Evolutionary conservation across 2,797 vertebrate genomes (phyloP).

Genomic region (Hoplostethus mediterraneus): DNA sequence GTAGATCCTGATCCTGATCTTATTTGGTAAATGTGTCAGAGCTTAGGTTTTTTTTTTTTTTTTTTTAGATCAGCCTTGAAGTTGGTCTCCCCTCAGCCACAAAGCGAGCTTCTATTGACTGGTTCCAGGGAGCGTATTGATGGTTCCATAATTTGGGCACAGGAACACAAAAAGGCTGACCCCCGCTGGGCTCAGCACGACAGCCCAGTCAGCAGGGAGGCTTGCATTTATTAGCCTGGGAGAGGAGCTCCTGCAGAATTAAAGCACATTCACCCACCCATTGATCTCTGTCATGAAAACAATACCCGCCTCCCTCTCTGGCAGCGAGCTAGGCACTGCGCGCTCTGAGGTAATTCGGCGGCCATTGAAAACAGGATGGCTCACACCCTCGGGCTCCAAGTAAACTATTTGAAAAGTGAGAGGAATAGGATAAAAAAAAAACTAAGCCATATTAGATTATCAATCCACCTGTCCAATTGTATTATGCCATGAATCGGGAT

Average conservation of each 20-base stretch:
- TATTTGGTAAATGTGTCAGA: conserved; percentile 78
- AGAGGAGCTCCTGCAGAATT: conserved; percentile 87
- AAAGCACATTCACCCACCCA: conserved; percentile 88
- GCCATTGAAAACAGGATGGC: conserved; percentile 79
- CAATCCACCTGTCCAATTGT: conserved; percentile 78
- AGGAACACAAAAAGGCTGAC: conserved; percentile 87
- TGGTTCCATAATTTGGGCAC: conserved; percentile 91
- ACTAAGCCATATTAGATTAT: conserved; percentile 80
- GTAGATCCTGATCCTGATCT: conserved; percentile 63
- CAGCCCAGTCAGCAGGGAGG: conserved; percentile 88
- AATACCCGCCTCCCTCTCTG: conserved; percentile 84
- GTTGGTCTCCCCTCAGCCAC: conserved; percentile 85
- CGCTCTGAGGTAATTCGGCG: conserved; percentile 80
- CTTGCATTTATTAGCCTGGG: conserved; percentile 90
- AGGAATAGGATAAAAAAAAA: conserved; percentile 70
- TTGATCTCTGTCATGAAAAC: conserved; percentile 90
- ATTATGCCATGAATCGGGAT: conserved; percentile 56
- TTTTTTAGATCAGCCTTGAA: conserved; percentile 83
- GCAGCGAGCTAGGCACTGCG: conserved; percentile 77
- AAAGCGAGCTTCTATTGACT: conserved; percentile 87
- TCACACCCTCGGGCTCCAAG: conserved; percentile 77
- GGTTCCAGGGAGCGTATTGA: conserved; percentile 88
- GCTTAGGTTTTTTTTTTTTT: conserved; percentile 54
- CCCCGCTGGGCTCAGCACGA: conserved; percentile 89
- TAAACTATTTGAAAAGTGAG: conserved; percentile 82